phyloP scores from a whole-genome alignment of 64 coral and sea anemone genomes.

The Platygyra sinensis region DNA sequence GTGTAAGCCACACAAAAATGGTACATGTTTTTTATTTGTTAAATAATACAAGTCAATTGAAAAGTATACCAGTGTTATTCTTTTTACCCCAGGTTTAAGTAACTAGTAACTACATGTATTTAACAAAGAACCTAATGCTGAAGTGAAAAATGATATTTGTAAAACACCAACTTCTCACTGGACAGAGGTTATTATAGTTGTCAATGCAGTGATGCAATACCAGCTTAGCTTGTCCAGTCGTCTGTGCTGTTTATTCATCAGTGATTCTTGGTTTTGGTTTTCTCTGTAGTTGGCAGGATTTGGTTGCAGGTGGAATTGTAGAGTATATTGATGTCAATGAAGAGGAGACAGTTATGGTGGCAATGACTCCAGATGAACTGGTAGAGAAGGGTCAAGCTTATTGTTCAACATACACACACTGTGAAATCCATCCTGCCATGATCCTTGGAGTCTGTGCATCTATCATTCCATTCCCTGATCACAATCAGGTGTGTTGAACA shows the following conservation, averaged over 20 bases:
- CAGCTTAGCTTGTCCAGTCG: neutral
- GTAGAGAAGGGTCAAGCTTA: constrained; percentile 92
- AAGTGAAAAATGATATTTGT: too few species aligned
- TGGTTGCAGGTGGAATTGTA: constrained; percentile 92
- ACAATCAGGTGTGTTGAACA: constrained; percentile 82
- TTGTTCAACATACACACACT: constrained; percentile 98
- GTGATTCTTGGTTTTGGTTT: neutral
- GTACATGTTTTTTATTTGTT: too few species aligned
- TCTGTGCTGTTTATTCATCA: neutral
- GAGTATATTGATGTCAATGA: constrained; percentile 99
- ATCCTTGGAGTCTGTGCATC: constrained; percentile 98
- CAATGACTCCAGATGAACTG: constrained; percentile 99
- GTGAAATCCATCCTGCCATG: constrained; percentile 99
- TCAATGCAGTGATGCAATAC: too few species aligned
- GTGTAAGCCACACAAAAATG: too few species aligned
- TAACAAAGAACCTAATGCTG: too few species aligned
- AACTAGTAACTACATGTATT: too few species aligned
- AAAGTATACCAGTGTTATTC: too few species aligned
- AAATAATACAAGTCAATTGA: too few species aligned
- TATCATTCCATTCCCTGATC: constrained; percentile 99
- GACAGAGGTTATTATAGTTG: too few species aligned
- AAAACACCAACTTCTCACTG: too few species aligned
- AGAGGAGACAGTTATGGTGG: constrained; percentile 98
- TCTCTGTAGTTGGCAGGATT: constrained; percentile 85
- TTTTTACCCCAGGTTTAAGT: too few species aligned